Base-by-base conservation (phyloP, 2,888 invertebrate species). In the Morpho deidamia region DNA sequence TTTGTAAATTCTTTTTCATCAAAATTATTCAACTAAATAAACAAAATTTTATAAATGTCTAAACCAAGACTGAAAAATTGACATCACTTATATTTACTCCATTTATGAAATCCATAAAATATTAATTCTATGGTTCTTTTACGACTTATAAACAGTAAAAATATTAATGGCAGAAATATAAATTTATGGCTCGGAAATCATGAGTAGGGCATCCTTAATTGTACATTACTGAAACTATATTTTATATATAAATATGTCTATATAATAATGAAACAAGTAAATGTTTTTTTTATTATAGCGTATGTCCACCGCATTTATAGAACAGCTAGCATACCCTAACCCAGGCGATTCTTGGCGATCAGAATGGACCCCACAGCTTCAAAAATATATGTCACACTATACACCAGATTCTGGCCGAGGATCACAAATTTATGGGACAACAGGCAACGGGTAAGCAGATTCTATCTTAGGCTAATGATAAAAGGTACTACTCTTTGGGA, bases 331-430 rank as follows among this genome's bases (percentile, higher is more conserved):
- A 54, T 89, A 88, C 60, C 83, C 83, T 7, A 88, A 90, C 64
- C 83, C 90, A 9, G 90, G 90, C 39, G 90, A 90, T 65, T 90
- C 90, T 8, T 90, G 90, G 90, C 80, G 90, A 34, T 90, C 90
- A 37, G 90, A 90, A 65, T 90, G 90, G 90, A 90, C 90, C 42
- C 90, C 90, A 8, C 90, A 90, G 65, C 71, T 88, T 49, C 89
- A 90, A 61, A 89, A 90, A 61, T 84, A 90, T 51, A 89, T 87
- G 88, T 90, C 90, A 65, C 90, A 90, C 64, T 90, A 90, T 66
- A 88, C 90, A 10, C 87, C 90, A 0, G 90, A 90, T 65, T 90
- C 90, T 0, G 90, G 90, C 10, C 78, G 90, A 37, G 90, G 90
- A 39, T 90, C 90, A 42, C 90, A 90, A 63, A 79, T 80, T 52